Evolutionary conservation across 2,888 invertebrate genomes (phyloP).

Genomic region (Venustoraphidia nigricollis): DNA sequence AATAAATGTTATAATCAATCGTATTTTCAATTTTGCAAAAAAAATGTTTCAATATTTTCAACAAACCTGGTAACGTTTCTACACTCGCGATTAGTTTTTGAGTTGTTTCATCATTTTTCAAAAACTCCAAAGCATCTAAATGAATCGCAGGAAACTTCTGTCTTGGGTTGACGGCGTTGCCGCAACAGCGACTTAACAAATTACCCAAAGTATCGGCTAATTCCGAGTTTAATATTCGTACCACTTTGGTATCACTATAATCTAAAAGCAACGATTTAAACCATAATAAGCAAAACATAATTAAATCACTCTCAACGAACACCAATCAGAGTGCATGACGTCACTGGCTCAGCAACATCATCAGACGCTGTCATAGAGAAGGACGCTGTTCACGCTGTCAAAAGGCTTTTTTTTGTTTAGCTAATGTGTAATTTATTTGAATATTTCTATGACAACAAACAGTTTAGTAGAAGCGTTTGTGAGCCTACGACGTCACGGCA

Average conservation of each 20-base stretch:
- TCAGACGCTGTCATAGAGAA: too few species aligned
- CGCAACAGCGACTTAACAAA: constrained; percentile 66
- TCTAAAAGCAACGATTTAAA: constrained; percentile 42
- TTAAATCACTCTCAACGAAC: too few species aligned
- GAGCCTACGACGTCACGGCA: too few species aligned
- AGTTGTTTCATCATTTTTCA: constrained; percentile 28
- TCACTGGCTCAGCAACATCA: too few species aligned
- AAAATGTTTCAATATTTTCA: background rate
- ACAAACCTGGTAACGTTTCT: constrained; percentile 38
- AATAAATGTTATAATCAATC: constrained; percentile 11
- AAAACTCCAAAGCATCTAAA: constrained; percentile 27
- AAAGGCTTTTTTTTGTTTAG: too few species aligned
- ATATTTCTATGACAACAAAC: too few species aligned
- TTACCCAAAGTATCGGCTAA: constrained; percentile 88
- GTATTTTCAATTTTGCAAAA: background rate
- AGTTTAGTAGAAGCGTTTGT: too few species aligned
- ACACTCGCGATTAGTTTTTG: constrained; percentile 38
- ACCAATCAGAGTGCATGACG: too few species aligned
- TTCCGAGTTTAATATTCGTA: constrained; percentile 70
- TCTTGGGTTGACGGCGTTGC: constrained; percentile 60
- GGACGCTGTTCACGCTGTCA: too few species aligned
- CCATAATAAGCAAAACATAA: too few species aligned
- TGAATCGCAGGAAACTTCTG: constrained; percentile 50
- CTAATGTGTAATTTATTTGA: too few species aligned
- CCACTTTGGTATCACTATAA: constrained; percentile 62